Percentiles rank a stretch among this genome's conserved stretches.
Conservation (phyloP, 2,113 vertebrate genomes). For the Acinonyx jubatus region DNA sequence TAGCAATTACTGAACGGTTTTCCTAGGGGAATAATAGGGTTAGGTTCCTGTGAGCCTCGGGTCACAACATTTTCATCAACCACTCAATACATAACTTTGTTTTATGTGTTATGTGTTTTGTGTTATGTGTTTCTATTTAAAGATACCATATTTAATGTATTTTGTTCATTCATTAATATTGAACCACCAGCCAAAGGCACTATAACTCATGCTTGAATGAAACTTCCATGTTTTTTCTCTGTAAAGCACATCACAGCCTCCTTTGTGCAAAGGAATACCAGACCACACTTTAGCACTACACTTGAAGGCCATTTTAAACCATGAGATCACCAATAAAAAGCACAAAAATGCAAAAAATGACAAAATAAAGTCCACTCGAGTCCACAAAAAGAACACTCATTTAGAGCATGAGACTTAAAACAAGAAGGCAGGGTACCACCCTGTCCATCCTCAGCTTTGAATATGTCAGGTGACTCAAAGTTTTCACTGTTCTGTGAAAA, state of each 20-base stretch:
- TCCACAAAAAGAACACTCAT: background rate
- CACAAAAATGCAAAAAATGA: background rate
- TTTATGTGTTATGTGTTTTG: background rate
- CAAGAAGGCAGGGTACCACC: no score
- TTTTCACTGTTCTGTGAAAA: background rate
- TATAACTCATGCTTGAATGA: background rate
- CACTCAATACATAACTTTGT: background rate
- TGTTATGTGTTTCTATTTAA: background rate
- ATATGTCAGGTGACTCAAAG: background rate
- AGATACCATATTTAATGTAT: background rate
- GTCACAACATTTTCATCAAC: background rate
- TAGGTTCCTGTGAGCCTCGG: background rate
- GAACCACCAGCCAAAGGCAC: background rate
- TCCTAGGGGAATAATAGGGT: background rate
- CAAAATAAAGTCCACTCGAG: fast-evolving
- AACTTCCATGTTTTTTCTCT: background rate
- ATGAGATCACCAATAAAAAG: background rate
- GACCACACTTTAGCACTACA: no score
- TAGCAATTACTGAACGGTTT: background rate
- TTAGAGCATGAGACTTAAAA: background rate
- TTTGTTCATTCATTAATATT: background rate
- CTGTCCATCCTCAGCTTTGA: background rate
- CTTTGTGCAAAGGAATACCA: background rate
- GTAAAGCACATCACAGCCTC: background rate
- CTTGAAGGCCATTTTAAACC: background rate